Evolutionary conservation across 2,113 vertebrate genomes (phyloP).

Genomic region (Salvator merianae): DNA sequence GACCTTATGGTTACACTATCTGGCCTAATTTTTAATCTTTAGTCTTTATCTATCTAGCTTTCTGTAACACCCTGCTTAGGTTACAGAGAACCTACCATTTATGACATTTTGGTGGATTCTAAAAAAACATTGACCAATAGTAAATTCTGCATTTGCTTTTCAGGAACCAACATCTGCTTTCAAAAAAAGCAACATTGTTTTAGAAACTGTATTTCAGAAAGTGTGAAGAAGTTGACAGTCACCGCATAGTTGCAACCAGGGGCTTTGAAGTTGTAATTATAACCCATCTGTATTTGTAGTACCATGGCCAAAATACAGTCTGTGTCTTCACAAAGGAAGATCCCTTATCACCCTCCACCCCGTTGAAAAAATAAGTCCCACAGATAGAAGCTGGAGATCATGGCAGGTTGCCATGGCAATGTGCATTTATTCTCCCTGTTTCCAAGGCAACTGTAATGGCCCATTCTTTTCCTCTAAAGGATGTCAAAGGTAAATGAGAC

Average conservation of each 20-base stretch:
- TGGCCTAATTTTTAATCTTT: neutral
- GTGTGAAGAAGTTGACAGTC: constrained; percentile 32
- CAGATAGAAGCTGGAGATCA: constrained; percentile 75
- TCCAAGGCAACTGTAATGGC: constrained; percentile 80
- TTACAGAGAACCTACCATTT: neutral
- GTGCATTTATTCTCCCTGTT: constrained; percentile 76
- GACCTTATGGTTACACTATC: neutral
- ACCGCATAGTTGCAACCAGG: neutral
- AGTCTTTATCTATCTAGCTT: too few relatives aligned
- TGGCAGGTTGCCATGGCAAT: constrained; percentile 81
- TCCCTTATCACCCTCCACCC: constrained; percentile 56
- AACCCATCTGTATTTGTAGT: neutral
- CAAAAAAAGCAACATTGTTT: too few relatives aligned
- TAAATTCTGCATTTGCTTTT: too few relatives aligned
- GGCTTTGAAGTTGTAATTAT: neutral
- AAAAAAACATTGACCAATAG: too few relatives aligned
- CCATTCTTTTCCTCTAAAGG: constrained; percentile 79
- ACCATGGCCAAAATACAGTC: constrained; percentile 1
- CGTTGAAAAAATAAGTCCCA: constrained; percentile 73
- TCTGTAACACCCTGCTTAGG: neutral
- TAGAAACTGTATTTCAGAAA: neutral
- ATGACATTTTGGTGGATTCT: too few relatives aligned
- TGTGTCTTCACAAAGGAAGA: constrained; percentile 30
- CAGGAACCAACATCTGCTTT: too few relatives aligned
- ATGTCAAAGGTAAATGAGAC: constrained; percentile 82